These are phyloP conservation scores for Metridium senile DNA, from an alignment of 92 coral and sea anemone genomes.

Conservation along the genomic window DNA sequence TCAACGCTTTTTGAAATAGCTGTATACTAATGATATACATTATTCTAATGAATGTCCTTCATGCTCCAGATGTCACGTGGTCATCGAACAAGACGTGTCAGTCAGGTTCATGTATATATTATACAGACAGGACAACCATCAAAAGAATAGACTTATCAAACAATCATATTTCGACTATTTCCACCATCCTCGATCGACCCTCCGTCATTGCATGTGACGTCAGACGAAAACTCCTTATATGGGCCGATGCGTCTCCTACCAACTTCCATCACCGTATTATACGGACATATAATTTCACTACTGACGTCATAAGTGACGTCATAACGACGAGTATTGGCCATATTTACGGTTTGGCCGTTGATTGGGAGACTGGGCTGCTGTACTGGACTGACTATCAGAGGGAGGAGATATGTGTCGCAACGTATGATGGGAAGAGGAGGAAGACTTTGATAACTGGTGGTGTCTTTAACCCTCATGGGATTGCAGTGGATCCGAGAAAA, in stretches of 20 bases:
- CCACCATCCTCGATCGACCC: slow-evolving; percentile 2
- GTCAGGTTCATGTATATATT: slow-evolving; percentile 50
- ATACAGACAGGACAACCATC: slow-evolving; percentile 20
- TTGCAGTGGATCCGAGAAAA: slow-evolving; percentile 57
- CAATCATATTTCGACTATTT: not conserved
- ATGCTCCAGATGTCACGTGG: not conserved
- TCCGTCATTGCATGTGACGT: slow-evolving; percentile 62
- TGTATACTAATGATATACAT: too few relatives aligned
- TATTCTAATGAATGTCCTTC: too few relatives aligned
- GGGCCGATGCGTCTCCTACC: slow-evolving; percentile 46
- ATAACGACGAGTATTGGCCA: slow-evolving; percentile 14
- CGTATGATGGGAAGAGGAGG: slow-evolving; percentile 48
- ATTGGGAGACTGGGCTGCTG: slow-evolving; percentile 55
- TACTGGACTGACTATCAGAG: slow-evolving; percentile 54
- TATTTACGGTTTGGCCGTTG: slow-evolving; percentile 58
- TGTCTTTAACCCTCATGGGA: slow-evolving; percentile 55
- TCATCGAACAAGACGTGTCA: slow-evolving; percentile 22
- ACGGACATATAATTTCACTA: slow-evolving; percentile 52
- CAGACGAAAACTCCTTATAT: slow-evolving; percentile 42
- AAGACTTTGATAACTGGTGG: slow-evolving; percentile 41
- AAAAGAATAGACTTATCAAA: not conserved
- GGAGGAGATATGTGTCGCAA: slow-evolving; percentile 46
- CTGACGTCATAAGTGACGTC: slow-evolving; percentile 33
- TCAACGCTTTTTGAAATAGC: too few relatives aligned
- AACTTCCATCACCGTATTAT: slow-evolving; percentile 23